These are phyloP conservation scores for Brachyhypopomus gauderio DNA, from an alignment of 2,113 vertebrate species.

Conservation along the genomic window DNA sequence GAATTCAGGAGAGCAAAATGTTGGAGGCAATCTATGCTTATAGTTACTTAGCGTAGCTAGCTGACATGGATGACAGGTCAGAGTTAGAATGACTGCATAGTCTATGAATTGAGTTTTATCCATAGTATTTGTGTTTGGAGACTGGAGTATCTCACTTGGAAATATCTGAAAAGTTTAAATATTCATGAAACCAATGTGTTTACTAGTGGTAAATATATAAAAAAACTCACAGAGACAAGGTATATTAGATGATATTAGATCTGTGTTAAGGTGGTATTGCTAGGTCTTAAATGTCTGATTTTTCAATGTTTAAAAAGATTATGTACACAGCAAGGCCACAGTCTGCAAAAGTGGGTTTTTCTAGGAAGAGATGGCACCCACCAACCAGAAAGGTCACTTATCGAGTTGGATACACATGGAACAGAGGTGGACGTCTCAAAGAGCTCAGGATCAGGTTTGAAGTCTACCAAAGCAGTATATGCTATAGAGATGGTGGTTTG, in stretches of 20 bases:
- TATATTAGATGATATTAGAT: no score
- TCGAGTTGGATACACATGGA: constrained; percentile 66
- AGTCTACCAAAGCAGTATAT: not conserved
- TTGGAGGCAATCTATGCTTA: no score
- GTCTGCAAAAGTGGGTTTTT: constrained; percentile 8
- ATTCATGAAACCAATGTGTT: no score
- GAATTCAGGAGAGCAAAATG: no score
- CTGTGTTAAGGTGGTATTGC: no score
- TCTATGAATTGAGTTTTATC: no score
- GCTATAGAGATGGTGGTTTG: not conserved
- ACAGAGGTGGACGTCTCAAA: constrained; percentile 76
- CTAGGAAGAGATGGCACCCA: constrained; percentile 29
- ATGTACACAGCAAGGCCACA: constrained; percentile 31
- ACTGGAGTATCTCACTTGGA: not conserved
- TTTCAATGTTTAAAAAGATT: not conserved
- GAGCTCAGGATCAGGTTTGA: constrained; percentile 78
- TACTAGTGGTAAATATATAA: not conserved
- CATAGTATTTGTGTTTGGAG: not conserved
- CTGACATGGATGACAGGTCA: no score
- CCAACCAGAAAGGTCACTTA: constrained; percentile 45
- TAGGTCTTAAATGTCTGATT: not conserved
- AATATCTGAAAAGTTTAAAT: no score
- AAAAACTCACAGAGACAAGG: not conserved
- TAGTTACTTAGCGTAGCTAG: not conserved
- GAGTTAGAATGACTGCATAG: no score